Evolutionary conservation across 2,888 invertebrate genomes (phyloP).

Genomic region (Thumatha senex): DNA sequence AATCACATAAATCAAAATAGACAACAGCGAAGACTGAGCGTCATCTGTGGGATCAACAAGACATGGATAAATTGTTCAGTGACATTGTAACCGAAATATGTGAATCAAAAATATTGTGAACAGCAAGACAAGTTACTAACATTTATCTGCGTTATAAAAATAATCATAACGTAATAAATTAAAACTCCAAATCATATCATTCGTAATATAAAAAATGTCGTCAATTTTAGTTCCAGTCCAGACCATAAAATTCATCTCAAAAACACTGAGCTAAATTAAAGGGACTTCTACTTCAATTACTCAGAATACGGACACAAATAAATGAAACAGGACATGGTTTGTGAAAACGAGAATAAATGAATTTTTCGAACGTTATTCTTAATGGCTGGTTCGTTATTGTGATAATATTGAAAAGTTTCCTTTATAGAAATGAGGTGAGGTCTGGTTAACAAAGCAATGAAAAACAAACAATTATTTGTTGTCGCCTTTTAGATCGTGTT

Average conservation of each 20-base stretch:
- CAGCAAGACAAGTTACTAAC: neutral
- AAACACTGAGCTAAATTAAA: neutral
- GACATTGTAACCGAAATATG: neutral
- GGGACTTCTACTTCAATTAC: conserved; percentile 7
- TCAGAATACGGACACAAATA: conserved; percentile 9
- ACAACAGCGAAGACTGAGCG: conserved; percentile 42
- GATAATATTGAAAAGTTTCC: conserved; percentile 28
- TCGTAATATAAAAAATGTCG: conserved; percentile 14
- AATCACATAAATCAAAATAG: conserved; percentile 35
- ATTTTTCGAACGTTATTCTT: conserved; percentile 34
- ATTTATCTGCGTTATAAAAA: too few relatives aligned
- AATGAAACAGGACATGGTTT: conserved; percentile 12
- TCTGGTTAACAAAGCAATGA: conserved; percentile 7
- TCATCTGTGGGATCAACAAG: conserved; percentile 36
- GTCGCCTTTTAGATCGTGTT: neutral
- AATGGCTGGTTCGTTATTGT: conserved; percentile 43
- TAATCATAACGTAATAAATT: conserved; percentile 21
- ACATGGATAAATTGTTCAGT: neutral
- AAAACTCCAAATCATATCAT: conserved; percentile 27
- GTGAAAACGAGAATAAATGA: conserved; percentile 21
- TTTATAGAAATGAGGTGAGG: conserved; percentile 8
- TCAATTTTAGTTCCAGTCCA: conserved; percentile 23
- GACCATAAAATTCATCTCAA: neutral
- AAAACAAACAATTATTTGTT: neutral
- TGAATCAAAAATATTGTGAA: neutral